Conservation (phyloP, 2,113 vertebrate species). For the Epinephelus lanceolatus region DNA sequence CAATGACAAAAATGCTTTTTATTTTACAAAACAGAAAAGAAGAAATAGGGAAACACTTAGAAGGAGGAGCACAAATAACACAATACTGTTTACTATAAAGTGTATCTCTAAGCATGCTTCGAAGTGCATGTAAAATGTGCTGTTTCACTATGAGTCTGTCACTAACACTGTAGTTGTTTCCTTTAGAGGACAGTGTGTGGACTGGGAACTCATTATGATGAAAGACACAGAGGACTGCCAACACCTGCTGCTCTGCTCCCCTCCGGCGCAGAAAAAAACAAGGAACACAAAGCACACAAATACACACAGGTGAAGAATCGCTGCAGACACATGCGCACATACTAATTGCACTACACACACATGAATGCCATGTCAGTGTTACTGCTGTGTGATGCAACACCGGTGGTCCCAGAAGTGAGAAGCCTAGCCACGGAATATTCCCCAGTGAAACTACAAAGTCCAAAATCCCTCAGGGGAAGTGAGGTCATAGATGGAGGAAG, state of each 20-base stretch:
- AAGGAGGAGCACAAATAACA: no score
- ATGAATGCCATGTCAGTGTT: neutral
- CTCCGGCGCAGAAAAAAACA: conserved; percentile 52
- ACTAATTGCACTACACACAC: conserved; percentile 40
- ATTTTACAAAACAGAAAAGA: neutral
- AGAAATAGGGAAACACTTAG: neutral
- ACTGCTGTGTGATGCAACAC: conserved; percentile 56
- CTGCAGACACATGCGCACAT: conserved; percentile 9
- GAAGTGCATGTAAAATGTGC: neutral
- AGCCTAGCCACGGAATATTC: conserved; percentile 24
- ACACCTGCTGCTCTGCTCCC: conserved; percentile 73
- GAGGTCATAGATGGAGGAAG: conserved; percentile 56
- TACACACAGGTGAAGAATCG: conserved; percentile 52
- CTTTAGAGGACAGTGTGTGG: conserved; percentile 57
- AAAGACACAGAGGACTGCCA: conserved; percentile 66
- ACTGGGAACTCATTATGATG: conserved; percentile 79
- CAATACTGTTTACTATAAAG: no score
- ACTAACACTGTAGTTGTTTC: conserved; percentile 34
- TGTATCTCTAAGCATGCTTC: neutral
- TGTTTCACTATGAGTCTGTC: conserved; percentile 30
- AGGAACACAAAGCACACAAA: conserved; percentile 44
- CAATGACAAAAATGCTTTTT: no score
- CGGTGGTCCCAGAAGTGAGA: conserved; percentile 31
- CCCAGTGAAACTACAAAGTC: conserved; percentile 27
- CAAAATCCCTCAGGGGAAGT: conserved; percentile 39